Evolutionary conservation across 2,113 vertebrate genomes (phyloP).

Genomic region (Siniperca knerii): DNA sequence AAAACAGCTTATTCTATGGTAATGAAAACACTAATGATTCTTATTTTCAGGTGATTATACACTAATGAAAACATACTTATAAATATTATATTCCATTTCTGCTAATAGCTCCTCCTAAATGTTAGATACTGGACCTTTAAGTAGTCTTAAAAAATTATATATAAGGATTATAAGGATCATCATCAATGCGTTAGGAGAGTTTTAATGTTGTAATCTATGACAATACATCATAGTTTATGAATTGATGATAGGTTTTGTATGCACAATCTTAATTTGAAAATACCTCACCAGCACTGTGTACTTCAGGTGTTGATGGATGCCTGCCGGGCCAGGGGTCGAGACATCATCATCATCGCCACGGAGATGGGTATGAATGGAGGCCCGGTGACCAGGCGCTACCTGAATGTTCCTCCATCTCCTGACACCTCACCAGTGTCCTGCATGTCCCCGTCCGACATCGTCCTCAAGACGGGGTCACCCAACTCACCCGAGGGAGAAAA

Average conservation of each 20-base stretch:
- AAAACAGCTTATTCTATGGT: too few species aligned
- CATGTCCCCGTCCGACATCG: conserved; percentile 84
- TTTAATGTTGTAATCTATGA: not conserved
- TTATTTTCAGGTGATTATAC: too few species aligned
- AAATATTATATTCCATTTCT: too few species aligned
- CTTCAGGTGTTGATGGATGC: conserved; percentile 76
- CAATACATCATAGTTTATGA: not conserved
- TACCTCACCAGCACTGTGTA: not conserved
- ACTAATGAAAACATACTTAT: too few species aligned
- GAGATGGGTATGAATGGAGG: conserved; percentile 64
- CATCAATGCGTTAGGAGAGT: not conserved
- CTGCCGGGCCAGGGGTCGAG: conserved; percentile 74
- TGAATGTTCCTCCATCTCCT: conserved; percentile 75
- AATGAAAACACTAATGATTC: too few species aligned
- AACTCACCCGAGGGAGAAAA: conserved; percentile 72
- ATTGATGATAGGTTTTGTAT: not conserved
- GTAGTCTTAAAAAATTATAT: not conserved
- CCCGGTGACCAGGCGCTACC: conserved; percentile 72
- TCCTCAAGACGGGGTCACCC: conserved; percentile 79
- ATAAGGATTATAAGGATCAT: not conserved
- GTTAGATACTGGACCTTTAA: too few species aligned
- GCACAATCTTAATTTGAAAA: not conserved
- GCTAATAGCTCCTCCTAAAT: too few species aligned
- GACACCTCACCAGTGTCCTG: conserved; percentile 76
- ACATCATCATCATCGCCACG: conserved; percentile 83